A percentile compares a stretch with the other conserved stretches of the same genome.
These are phyloP conservation scores for Hydropotes inermis DNA, from an alignment of 2,113 vertebrate species.

Conservation along the genomic window DNA sequence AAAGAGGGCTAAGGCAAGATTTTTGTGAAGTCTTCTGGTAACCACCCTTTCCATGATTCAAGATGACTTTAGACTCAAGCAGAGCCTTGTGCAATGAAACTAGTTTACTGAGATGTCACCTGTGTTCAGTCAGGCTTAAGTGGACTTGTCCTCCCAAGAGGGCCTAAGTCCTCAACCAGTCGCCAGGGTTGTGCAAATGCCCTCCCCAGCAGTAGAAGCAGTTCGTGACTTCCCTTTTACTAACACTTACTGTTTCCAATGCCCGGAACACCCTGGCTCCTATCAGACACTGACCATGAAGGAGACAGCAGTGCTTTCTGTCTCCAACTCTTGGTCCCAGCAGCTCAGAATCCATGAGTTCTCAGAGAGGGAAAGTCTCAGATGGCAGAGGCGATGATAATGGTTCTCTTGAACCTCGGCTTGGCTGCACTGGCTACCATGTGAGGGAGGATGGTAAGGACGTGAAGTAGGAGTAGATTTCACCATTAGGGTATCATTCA, in stretches of 20 bases:
- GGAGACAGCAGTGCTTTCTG: not conserved
- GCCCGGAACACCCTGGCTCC: not conserved
- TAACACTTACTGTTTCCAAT: not conserved
- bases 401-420: not conserved
- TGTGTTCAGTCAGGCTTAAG: not conserved
- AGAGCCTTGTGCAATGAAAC: not conserved
- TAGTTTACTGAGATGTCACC: not conserved
- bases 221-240: not conserved
- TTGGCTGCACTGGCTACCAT: not conserved
- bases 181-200: not conserved
- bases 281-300: not conserved
- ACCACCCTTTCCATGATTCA: not conserved
- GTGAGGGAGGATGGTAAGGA: not conserved
- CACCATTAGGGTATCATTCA: not conserved
- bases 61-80: not conserved
- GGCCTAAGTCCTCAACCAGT: not conserved
- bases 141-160: not conserved
- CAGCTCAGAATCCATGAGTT: not conserved
- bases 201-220: not conserved
- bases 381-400: not conserved
- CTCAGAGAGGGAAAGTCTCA: not conserved
- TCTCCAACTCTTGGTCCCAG: not conserved
- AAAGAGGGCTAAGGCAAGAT: not conserved
- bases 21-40: not conserved
- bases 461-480: not conserved